Base-by-base conservation (phyloP, 2,797 vertebrate genomes). In the Vultur gryphus region DNA sequence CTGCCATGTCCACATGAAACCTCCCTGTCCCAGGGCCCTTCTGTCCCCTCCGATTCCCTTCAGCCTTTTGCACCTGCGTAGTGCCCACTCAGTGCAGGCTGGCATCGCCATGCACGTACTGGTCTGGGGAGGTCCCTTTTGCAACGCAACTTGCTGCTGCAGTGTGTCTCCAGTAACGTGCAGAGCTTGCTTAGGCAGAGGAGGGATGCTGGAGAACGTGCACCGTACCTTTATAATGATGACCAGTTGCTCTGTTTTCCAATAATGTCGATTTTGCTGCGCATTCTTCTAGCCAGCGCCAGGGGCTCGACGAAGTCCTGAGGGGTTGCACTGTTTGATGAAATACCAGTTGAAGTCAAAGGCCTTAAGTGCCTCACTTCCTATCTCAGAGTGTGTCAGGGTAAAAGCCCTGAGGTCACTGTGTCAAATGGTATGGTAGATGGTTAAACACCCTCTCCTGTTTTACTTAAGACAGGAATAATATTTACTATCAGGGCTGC, bases 31-130 rank as follows among this genome's bases (percentile, higher is more conserved):
- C 5, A 2, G 23, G 26, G 26, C 26, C 17, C 37, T 78, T 87
- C 51, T 77, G 10, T 37, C 17, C 26, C 11, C 46, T 81, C 29
- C 0, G 0, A 64, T 65, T 48, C 33, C 62, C 18, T 24, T 12
- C 6, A 29, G n/a, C 2, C 7, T 70, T 78, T 73, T 73, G 77
- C 49, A 23, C n/a, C n/a, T 39, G 18, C 16, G 2, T 24, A n/a
- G 19, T 5, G 12, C 24, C 51, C 24, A 8, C 14, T 59, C 0
- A 0, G 24, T 5, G 1, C 4, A 13, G 48, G 51, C 59, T 77
- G 59, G 59, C 18, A 10, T 61, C 61, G 65, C 55, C 31, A 29
- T 51, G 35, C 26, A 37, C 2, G 0, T 29, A 7, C 46, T 66
- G 35, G 33, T 28, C 58, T 76, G 62, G 39, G 15, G 29, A 71